phyloP scores from a whole-genome alignment of 2,888 invertebrate species.

The Metalampra italica region DNA sequence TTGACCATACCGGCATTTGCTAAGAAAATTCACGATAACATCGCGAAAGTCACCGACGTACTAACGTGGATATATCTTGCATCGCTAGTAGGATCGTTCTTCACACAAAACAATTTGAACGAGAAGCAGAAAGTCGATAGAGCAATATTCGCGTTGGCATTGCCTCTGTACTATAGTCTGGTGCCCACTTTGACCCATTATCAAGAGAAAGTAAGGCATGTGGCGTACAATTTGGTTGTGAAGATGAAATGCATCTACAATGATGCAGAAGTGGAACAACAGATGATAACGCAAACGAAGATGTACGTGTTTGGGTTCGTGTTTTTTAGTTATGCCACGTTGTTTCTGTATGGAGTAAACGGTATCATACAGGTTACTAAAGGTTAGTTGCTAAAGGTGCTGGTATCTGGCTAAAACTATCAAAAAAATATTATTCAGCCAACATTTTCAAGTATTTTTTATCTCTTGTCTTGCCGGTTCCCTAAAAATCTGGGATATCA shows the following conservation, averaged over 20 bases:
- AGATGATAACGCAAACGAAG: slow-evolving; percentile 35
- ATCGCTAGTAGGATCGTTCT: slow-evolving; percentile 13
- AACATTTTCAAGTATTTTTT: too few relatives aligned
- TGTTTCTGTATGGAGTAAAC: slow-evolving; percentile 25
- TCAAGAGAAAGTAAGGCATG: slow-evolving; percentile 1
- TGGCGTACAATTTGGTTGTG: slow-evolving; percentile 10
- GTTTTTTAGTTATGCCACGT: slow-evolving; percentile 11
- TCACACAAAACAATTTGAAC: slow-evolving; percentile 27
- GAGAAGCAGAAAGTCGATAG: slow-evolving; percentile 19
- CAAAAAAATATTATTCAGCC: too few relatives aligned
- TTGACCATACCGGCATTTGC: neutral
- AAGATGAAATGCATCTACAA: slow-evolving; percentile 31
- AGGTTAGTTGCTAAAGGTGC: neutral
- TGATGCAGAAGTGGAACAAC: slow-evolving; percentile 34
- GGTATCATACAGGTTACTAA: slow-evolving; percentile 15
- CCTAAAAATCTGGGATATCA: too few relatives aligned
- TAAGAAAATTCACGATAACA: slow-evolving; percentile 5
- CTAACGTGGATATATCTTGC: slow-evolving; percentile 7
- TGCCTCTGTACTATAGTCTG: slow-evolving; percentile 11
- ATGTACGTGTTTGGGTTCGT: slow-evolving; percentile 23
- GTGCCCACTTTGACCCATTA: slow-evolving; percentile 3
- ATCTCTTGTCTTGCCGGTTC: too few relatives aligned
- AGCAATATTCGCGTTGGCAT: slow-evolving; percentile 11
- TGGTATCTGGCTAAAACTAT: too few relatives aligned
- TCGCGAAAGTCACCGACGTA: neutral